Evolutionary conservation across 2,113 vertebrate genomes (phyloP), one percentile per base, ranked within the genome.

Genomic region (Cyanoliseus patagonus): DNA sequence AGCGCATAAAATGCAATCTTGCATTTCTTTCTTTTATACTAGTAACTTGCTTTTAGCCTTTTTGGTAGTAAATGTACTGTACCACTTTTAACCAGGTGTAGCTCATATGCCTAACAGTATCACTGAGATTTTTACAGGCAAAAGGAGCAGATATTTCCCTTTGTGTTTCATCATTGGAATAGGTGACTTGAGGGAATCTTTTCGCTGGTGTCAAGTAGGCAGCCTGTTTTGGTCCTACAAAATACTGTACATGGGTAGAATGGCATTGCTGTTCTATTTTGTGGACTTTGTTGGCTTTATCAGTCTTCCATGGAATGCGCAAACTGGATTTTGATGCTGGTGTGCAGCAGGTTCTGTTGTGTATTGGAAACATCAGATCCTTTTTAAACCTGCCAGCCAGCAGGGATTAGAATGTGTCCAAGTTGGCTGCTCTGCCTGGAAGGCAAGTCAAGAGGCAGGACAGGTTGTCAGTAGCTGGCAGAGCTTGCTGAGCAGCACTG

Each of bases 351-450:
- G 23, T 39, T 59, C 37, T 75, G 8, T 31, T 25, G 11, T 6
- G 19, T 51, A 2, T 2, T 68, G 11, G 39, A 46, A 80, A 10
- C 17, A 37, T 42, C 35, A 47, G 23, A 67, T 28, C 10, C 39
- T 10, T 47, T 55, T 35, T 9, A 64, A 82, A 35, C 17, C 5
- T 90, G 57, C 30, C 46, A 35, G 37, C 10, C 39, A 35, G 37
- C 8, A 82, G 55, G 53, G 27, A 37, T 27, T 39, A 1, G 2
- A 18, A 4, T n/a, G 33, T n/a, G 28, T 31, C 12, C 4, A 0
- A 30, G 42, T 17, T 57, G n/a, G 33, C 55, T 59, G 18, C 39
- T 66, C 39, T 76, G 44, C 39, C 49, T 41, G 30, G 13, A 31
- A 35, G 51, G 30, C 33, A 16, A 20, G 44, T 16, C 53, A 39